phyloP scores from a whole-genome alignment of 1,140 invertebrate species.

The Gonioctena quinquepunctata region DNA sequence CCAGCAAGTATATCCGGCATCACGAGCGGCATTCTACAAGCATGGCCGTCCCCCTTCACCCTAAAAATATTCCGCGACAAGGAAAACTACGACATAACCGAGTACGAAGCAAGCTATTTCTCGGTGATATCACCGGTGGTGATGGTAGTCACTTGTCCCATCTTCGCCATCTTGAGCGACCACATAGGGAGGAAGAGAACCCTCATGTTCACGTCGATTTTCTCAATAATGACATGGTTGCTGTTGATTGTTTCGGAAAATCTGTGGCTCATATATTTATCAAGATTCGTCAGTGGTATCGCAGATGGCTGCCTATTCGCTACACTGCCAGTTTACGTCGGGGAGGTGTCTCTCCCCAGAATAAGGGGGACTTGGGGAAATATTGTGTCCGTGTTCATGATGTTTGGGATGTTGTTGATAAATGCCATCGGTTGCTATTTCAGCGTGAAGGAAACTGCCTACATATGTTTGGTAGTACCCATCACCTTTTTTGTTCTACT shows the following conservation, averaged over 20 bases:
- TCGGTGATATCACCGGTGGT: not conserved
- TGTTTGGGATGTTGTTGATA: slow-evolving; percentile 56
- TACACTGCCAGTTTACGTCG: slow-evolving; percentile 30
- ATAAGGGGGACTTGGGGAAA: slow-evolving; percentile 38
- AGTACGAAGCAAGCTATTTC: not conserved
- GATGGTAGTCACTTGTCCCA: not conserved
- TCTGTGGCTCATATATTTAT: slow-evolving; percentile 1
- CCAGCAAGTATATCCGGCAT: not conserved
- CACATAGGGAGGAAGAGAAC: slow-evolving; percentile 32
- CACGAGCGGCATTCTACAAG: slow-evolving; percentile 9
- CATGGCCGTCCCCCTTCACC: slow-evolving; percentile 24
- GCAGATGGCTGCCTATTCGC: slow-evolving; percentile 30
- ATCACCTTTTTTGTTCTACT: slow-evolving; percentile 11
- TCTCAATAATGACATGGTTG: not conserved
- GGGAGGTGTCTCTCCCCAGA: slow-evolving; percentile 31
- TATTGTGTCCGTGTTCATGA: slow-evolving; percentile 57
- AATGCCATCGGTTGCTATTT: slow-evolving; percentile 53
- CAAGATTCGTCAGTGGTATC: slow-evolving; percentile 19
- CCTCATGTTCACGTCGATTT: slow-evolving; percentile 25
- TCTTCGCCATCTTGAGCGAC: slow-evolving; percentile 19
- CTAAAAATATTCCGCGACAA: not conserved
- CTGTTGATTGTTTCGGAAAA: not conserved
- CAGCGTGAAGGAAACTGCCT: slow-evolving; percentile 17
- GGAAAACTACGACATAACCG: not conserved
- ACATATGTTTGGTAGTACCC: slow-evolving; percentile 14